Percentiles rank a stretch among this genome's conserved stretches.
phyloP scores from a whole-genome alignment of 2,888 invertebrate species.

The Dolichopus griseipennis region DNA sequence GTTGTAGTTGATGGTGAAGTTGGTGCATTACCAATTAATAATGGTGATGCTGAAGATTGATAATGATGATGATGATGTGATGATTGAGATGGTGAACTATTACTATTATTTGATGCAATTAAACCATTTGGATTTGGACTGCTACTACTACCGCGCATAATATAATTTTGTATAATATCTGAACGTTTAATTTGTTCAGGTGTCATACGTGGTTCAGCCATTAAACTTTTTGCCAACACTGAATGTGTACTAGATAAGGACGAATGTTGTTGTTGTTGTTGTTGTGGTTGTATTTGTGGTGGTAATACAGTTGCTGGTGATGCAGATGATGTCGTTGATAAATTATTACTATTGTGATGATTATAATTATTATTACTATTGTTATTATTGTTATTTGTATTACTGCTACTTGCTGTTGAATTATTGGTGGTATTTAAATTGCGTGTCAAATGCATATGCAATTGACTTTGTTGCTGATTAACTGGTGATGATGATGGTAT shows the following conservation, averaged over 20 bases:
- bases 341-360: conserved; percentile 15
- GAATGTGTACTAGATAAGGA: conserved; percentile 79
- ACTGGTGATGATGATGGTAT: conserved; percentile 23
- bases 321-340: conserved; percentile 28
- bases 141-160: conserved; percentile 54
- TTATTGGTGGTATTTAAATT: conserved; percentile 34
- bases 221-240: conserved; percentile 78
- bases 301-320: conserved; percentile 23
- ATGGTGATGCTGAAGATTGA: conserved; percentile 20
- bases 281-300: conserved; percentile 8
- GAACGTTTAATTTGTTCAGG: conserved; percentile 86
- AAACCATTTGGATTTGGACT: conserved; percentile 21
- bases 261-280: conserved; percentile 35
- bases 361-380: conserved; percentile 25
- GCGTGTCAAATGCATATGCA: conserved; percentile 50
- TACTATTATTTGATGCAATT: conserved; percentile 14
- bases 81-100: conserved; percentile 8
- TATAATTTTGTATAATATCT: conserved; percentile 85
- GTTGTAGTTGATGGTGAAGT: conserved; percentile 38
- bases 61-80: conserved; percentile 13
- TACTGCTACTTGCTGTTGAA: conserved; percentile 10
- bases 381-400: conserved; percentile 34
- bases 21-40: conserved; percentile 13
- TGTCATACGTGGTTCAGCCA: conserved; percentile 90
- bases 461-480: conserved; percentile 38